phyloP scores from a whole-genome alignment of 2,888 invertebrate species.

The Andrena flavipes region DNA sequence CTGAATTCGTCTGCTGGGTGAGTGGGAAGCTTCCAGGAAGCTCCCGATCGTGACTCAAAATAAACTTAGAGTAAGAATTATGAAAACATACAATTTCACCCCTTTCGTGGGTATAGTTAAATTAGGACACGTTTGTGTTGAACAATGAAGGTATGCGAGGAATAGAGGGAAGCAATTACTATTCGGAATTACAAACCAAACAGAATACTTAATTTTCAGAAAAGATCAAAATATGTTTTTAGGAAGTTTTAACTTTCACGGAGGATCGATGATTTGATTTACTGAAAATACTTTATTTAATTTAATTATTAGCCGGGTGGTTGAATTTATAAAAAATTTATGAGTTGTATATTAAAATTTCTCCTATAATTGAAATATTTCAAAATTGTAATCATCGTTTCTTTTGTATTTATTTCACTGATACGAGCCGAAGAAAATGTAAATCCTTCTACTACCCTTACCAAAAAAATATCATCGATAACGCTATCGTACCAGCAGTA shows the following conservation, averaged over 20 bases:
- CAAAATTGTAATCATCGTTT: neutral
- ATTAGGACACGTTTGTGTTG: neutral
- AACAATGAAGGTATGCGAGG: neutral
- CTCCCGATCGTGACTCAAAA: slow-evolving; percentile 17
- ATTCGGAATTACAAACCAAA: neutral
- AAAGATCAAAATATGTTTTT: too few species aligned
- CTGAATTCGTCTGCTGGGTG: slow-evolving; percentile 14
- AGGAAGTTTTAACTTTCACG: too few species aligned
- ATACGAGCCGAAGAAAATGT: neutral
- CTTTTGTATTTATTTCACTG: neutral
- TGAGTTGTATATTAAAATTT: neutral
- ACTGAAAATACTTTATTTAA: too few species aligned
- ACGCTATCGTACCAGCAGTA: slow-evolving; percentile 25
- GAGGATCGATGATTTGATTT: too few species aligned
- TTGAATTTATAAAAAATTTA: too few species aligned
- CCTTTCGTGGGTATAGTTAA: neutral
- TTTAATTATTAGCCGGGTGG: too few species aligned
- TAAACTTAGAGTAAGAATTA: slow-evolving; percentile 20
- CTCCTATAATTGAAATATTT: neutral
- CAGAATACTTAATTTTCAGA: too few species aligned
- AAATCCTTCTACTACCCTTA: slow-evolving; percentile 7
- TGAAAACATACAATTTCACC: neutral
- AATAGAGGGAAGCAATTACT: neutral
- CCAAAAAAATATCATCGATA: slow-evolving; percentile 31
- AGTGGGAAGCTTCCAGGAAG: slow-evolving; percentile 24